Evolutionary conservation across 1,140 invertebrate genomes (phyloP).

Genomic region (Lordiphosa clarofinis): DNA sequence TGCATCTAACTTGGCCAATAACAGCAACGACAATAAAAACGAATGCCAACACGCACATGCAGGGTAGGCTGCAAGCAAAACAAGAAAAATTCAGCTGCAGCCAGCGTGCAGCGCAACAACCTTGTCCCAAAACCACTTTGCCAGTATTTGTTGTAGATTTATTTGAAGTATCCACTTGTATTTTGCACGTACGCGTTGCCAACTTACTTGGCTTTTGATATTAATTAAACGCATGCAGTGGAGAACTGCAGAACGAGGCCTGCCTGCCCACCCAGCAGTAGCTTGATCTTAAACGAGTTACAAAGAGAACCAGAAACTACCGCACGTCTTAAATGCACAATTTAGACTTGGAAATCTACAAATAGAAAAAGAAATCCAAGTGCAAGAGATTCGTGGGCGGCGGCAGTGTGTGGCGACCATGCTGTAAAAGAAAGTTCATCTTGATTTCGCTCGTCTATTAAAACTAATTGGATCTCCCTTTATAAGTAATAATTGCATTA

Average conservation of each 20-base stretch:
- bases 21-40: slow-evolving; percentile 16
- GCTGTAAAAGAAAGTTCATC: neutral
- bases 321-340: slow-evolving; percentile 4
- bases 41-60: slow-evolving; percentile 32
- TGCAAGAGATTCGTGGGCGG: slow-evolving; percentile 4
- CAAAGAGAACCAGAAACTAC: slow-evolving; percentile 34
- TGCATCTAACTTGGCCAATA: slow-evolving; percentile 40
- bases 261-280: slow-evolving; percentile 61
- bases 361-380: slow-evolving; percentile 12
- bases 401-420: slow-evolving; percentile 16
- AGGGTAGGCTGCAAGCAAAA: slow-evolving; percentile 21
- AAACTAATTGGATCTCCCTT: too few relatives aligned
- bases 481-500: neutral
- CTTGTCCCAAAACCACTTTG: slow-evolving; percentile 75
- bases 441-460: too few relatives aligned
- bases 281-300: slow-evolving; percentile 47
- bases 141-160: slow-evolving; percentile 32
- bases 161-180: slow-evolving; percentile 16
- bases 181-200: slow-evolving; percentile 44
- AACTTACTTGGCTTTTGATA: slow-evolving; percentile 53
- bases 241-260: slow-evolving; percentile 32
- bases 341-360: slow-evolving; percentile 32
- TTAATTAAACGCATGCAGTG: slow-evolving; percentile 70
- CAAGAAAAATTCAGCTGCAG: slow-evolving; percentile 1
- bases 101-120: slow-evolving; percentile 44